phyloP scores from a whole-genome alignment of 2,888 invertebrate genomes.

The Aspidapion aeneum region DNA sequence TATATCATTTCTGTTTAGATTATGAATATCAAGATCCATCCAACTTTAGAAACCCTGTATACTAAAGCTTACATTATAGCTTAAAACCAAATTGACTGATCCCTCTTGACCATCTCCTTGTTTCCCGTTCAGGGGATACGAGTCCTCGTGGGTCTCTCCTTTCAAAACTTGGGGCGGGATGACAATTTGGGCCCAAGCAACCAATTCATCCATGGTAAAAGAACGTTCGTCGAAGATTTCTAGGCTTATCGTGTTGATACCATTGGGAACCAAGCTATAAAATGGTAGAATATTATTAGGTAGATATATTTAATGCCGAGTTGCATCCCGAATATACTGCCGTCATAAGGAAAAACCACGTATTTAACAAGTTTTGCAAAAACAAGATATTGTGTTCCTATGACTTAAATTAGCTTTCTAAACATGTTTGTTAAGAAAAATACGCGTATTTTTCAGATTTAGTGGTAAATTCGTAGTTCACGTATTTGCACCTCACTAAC shows the following conservation, averaged over 20 bases:
- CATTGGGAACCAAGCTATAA: constrained; percentile 76
- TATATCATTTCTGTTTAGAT: too few species aligned
- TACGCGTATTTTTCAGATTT: too few species aligned
- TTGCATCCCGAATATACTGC: background rate
- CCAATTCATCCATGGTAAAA: constrained; percentile 92
- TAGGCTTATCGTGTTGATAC: constrained; percentile 83
- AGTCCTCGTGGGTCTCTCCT: constrained; percentile 92
- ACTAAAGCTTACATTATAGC: constrained; percentile 71
- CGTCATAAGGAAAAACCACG: too few species aligned
- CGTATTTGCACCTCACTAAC: too few species aligned
- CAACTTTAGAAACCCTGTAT: too few species aligned
- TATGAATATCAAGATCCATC: too few species aligned
- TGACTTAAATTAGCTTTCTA: too few species aligned
- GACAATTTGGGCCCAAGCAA: constrained; percentile 90
- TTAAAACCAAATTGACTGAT: constrained; percentile 86
- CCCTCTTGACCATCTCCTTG: constrained; percentile 95
- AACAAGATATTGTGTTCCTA: too few species aligned
- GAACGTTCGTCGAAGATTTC: constrained; percentile 98
- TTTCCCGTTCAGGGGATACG: constrained; percentile 91
- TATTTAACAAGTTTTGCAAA: too few species aligned
- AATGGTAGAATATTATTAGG: too few species aligned
- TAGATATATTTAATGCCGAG: background rate
- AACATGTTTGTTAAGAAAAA: too few species aligned
- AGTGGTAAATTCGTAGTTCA: too few species aligned
- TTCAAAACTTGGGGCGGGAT: constrained; percentile 81